Base-by-base conservation (phyloP, 1,140 invertebrate genomes). In the Steinernema feltiae region DNA sequence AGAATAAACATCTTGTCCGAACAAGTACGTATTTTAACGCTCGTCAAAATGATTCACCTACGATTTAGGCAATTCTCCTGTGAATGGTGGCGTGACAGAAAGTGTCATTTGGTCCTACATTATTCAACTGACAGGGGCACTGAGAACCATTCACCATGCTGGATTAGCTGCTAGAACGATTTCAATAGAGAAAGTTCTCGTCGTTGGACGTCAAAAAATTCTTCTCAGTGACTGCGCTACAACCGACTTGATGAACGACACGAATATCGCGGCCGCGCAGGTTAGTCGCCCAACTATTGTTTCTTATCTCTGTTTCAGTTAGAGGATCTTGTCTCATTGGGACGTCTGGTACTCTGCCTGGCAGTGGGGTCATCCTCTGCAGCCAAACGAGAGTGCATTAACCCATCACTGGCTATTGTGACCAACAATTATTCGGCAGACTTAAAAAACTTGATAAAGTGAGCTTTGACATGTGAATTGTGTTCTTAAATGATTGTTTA, bases 31-130 rank as follows among this genome's bases (percentile, higher is more conserved):
- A 0, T 92, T 92, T 83, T 92, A 92, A 85, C 92, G n/a, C n/a
- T n/a, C n/a, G n/a, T n/a, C n/a, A n/a, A n/a, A n/a, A n/a, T n/a
- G n/a, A n/a, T n/a, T n/a, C n/a, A 93, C 86, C 92, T 92, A 87
- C 93, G 92, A 88, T 93, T 92, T 87, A 90, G 90, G 15, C 89
- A 92, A 79, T 87, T 92, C 1, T 84, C 90, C 84, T 90, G 48
- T 24, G 48, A 88, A 89, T 84, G 89, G 87, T 88, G 90, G 93
- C 87, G 88, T 98, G 73, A 92, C 94, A 0, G 96, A 98, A 87
- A 91, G 91, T 75, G 90, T 93, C 48, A 92, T 98, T 76, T 98
- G 96, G 95, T 93, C 92, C 78, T 94, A 97, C 78, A 91, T 98
- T 30, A 94, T 98, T 70, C 95, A 98, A 88, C 88, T 98, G 69